Conservation (phyloP, 2,113 vertebrate species). For the Chaenogobius annularis region DNA sequence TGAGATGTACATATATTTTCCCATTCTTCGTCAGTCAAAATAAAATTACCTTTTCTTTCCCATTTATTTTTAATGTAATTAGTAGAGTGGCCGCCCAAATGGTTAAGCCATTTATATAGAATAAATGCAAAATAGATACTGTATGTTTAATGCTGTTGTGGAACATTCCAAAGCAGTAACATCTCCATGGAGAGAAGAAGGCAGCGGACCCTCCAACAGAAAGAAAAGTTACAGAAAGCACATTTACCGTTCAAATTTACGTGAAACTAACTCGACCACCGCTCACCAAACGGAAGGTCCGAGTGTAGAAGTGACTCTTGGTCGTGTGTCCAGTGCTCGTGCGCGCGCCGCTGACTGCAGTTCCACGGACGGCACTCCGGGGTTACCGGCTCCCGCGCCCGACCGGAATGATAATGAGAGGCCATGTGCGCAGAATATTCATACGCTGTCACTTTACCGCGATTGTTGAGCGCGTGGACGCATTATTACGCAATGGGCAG, state of each 20-base stretch:
- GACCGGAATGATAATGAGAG: conserved; percentile 63
- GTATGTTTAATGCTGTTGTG: background rate
- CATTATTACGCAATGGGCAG: conserved; percentile 23
- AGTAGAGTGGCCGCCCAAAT: no score
- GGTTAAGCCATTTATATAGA: background rate
- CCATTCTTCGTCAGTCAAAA: no score
- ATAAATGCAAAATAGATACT: background rate
- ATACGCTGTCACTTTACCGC: conserved; percentile 56
- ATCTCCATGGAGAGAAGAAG: no score
- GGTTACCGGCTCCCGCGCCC: conserved; percentile 43
- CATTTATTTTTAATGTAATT: no score
- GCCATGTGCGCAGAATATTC: conserved; percentile 54
- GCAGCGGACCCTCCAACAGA: background rate
- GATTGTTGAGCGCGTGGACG: conserved; percentile 24
- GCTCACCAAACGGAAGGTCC: background rate
- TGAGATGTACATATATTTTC: no score
- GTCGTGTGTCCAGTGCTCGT: conserved; percentile 19
- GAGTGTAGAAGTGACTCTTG: background rate
- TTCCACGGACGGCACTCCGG: conserved; percentile 47
- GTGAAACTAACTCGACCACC: no score
- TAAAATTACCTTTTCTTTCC: no score
- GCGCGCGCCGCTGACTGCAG: conserved; percentile 29
- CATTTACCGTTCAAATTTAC: no score
- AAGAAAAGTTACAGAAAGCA: background rate
- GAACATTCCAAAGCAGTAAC: background rate